Evolutionary conservation across 2,888 invertebrate species (phyloP).

Genomic region (Seira sanloemensis): DNA sequence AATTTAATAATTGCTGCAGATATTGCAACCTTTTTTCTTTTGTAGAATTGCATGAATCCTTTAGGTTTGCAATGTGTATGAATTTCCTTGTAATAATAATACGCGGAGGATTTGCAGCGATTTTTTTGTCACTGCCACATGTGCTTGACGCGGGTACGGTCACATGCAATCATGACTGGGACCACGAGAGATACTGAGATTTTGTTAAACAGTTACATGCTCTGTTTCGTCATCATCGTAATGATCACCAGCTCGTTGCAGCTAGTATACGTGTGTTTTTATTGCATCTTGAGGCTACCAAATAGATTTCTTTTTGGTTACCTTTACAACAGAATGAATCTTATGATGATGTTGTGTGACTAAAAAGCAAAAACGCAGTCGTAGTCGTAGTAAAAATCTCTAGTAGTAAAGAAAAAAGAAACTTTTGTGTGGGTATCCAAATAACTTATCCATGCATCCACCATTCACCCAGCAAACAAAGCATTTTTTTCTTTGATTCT

Average conservation of each 20-base stretch:
- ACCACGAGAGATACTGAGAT: background rate
- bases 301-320: background rate
- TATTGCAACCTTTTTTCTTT: no score
- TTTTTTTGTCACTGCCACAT: background rate
- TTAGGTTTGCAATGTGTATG: no score
- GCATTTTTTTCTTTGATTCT: slow-evolving; percentile 3
- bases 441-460: background rate
- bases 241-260: no score
- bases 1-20: no score
- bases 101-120: background rate
- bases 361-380: slow-evolving; percentile 1
- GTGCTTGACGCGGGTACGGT: background rate
- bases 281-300: background rate
- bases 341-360: background rate
- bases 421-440: slow-evolving; percentile 5
- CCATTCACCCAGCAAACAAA: slow-evolving; percentile 16
- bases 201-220: background rate
- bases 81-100: no score
- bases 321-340: background rate
- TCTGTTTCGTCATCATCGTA: background rate
- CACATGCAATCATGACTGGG: background rate
- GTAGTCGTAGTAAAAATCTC: background rate
- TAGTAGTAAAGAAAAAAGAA: background rate
- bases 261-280: background rate
- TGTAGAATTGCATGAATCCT: no score